Evolutionary conservation across 2,113 vertebrate genomes (phyloP).

Genomic region (Vulpes lagopus): DNA sequence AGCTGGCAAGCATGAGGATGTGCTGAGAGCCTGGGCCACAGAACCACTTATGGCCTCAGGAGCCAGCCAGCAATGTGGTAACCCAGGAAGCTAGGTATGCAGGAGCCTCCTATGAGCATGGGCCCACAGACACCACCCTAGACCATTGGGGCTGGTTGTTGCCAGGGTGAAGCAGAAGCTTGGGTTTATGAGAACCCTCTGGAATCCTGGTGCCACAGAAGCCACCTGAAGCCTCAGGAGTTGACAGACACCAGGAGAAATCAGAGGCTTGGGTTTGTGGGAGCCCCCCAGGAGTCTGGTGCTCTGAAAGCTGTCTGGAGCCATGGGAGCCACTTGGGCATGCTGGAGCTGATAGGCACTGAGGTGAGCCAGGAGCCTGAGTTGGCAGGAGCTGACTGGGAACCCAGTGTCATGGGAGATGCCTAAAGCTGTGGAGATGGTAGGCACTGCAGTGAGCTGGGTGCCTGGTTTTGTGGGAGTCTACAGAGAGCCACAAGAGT

Average conservation of each 20-base stretch:
- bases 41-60: background rate
- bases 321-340: background rate
- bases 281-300: background rate
- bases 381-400: background rate
- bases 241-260: background rate
- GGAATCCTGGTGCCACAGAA: background rate
- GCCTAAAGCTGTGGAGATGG: background rate
- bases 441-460: background rate
- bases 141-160: background rate
- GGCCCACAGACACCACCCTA: background rate
- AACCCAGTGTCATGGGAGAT: background rate
- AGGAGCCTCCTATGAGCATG: background rate
- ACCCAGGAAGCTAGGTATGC: background rate
- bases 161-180: background rate
- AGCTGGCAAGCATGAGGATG: background rate
- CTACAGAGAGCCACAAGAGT: background rate
- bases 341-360: background rate
- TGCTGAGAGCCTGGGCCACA: background rate
- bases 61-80: background rate
- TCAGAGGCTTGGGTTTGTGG: background rate
- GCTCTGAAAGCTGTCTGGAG: background rate
- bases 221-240: background rate
- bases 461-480: background rate
- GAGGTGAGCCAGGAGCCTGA: background rate
- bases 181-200: background rate